These are phyloP conservation scores for Brachyrhaphis roseni DNA, from an alignment of 2,797 vertebrate species.

Conservation along the genomic window DNA sequence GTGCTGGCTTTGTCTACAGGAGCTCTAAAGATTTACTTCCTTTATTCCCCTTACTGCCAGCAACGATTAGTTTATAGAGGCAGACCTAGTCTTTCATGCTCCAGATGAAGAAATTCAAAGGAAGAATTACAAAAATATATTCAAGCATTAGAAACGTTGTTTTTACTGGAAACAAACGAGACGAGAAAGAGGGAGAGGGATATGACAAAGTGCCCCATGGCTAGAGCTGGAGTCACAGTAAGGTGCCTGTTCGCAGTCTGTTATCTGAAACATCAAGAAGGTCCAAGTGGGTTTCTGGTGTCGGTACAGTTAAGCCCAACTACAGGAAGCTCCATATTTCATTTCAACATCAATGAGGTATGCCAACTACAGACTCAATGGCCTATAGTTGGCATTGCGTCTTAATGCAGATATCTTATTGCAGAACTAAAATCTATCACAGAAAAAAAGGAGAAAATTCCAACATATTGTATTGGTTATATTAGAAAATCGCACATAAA, in stretches of 20 bases:
- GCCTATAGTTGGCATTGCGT: too few species aligned
- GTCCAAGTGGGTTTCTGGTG: background rate
- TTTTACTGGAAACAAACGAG: background rate
- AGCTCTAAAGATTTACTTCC: background rate
- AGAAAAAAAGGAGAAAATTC: background rate
- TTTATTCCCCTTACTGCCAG: background rate
- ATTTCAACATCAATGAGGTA: conserved; percentile 25
- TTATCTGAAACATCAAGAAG: background rate
- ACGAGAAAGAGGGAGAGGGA: background rate
- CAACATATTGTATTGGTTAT: too few species aligned
- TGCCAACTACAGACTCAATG: conserved; percentile 22
- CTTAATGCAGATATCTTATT: background rate
- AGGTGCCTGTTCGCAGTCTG: background rate
- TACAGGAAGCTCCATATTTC: conserved; percentile 50
- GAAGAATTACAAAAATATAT: background rate
- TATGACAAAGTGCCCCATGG: background rate
- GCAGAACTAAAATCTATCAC: background rate
- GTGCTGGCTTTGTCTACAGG: background rate
- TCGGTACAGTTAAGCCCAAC: conserved; percentile 47
- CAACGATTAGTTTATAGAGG: background rate
- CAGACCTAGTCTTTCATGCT: background rate
- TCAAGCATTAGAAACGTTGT: background rate
- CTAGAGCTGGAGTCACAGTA: background rate
- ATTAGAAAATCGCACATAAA: too few species aligned
- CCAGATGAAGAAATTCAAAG: background rate